Base-by-base conservation (phyloP, 2,797 vertebrate species). In the Esox masquinongy region DNA sequence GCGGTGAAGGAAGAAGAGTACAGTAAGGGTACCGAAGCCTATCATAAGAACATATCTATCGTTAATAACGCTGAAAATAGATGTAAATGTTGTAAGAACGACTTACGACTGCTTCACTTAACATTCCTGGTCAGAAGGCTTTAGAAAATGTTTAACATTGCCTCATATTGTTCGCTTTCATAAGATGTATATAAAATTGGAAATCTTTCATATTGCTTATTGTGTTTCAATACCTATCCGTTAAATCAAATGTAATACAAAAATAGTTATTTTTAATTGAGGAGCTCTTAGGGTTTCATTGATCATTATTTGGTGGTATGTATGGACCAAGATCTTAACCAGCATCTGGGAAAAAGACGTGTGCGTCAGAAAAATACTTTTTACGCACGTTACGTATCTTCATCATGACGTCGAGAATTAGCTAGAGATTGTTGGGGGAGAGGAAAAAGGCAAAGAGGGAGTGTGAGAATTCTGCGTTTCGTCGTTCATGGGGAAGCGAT, bases 341-440 rank as follows among this genome's bases (percentile, higher is more conserved):
- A 16, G 83, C 81, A 74, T 80, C 78, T 72, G 75, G 47, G 43
- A 22, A 16, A 61, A 64, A 39, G 36, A 47, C 36, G 59, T 72
- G 76, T 73, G 85, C 83, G 78, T 82, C 87, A 81, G 81, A 74
- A 82, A 39, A 71, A 70, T 78, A 81, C 56, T 72, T 75, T 88
- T 88, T 88, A 91, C 87, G 91, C 89, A 91, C 88, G 76, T 83
- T 75, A 85, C 91, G 90, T 92, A 88, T 91, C 88, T 91, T 88
- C 87, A 86, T 88, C 85, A 88, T 92, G 91, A 94, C 93, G 93
- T 93, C 89, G 89, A 80, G 91, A 90, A 87, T 90, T 85, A 92
- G 90, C 89, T 86, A 75, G 79, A 88, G 90, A 89, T 87, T 88
- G 89, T 91, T 84, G 81, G 83, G 82, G 82, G 83, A 79, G 77